Evolutionary conservation across 2,113 vertebrate genomes (phyloP).

Genomic region (Poecile atricapillus): DNA sequence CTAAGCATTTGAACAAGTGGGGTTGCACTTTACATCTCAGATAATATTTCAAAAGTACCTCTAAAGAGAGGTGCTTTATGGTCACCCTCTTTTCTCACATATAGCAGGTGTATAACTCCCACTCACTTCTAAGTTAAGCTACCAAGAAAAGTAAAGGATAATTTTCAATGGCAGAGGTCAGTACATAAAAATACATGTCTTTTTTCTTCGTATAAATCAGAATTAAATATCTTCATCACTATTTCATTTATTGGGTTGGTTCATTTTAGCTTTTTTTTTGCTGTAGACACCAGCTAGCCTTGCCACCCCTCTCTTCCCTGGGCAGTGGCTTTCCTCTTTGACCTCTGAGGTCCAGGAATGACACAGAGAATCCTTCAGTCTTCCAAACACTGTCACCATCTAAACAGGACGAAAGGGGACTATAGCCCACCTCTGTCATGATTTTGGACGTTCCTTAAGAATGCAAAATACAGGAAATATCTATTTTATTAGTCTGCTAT

Average conservation of each 20-base stretch:
- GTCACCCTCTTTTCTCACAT: not conserved
- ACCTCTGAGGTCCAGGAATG: not conserved
- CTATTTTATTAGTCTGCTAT: not conserved
- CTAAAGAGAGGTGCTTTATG: not conserved
- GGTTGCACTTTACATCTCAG: not conserved
- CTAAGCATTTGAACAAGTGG: not conserved
- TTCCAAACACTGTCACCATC: not conserved
- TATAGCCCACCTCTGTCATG: not conserved
- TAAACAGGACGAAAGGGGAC: not conserved
- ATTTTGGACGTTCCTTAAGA: not conserved
- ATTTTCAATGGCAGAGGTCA: not conserved
- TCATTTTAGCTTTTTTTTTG: not conserved
- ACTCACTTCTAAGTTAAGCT: constrained; percentile 12
- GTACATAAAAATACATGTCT: not conserved
- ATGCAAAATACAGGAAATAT: not conserved
- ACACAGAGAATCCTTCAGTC: not conserved
- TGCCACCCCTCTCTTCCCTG: not conserved
- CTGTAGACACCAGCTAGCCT: not conserved
- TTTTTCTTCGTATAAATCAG: not conserved
- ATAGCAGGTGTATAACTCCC: constrained; percentile 35
- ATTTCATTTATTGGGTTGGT: not conserved
- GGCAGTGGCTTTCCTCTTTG: not conserved
- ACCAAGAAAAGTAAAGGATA: not conserved
- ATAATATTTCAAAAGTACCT: not conserved
- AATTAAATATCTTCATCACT: not conserved